Conservation (phyloP, 2,797 vertebrate genomes). For the Pterois miles region DNA sequence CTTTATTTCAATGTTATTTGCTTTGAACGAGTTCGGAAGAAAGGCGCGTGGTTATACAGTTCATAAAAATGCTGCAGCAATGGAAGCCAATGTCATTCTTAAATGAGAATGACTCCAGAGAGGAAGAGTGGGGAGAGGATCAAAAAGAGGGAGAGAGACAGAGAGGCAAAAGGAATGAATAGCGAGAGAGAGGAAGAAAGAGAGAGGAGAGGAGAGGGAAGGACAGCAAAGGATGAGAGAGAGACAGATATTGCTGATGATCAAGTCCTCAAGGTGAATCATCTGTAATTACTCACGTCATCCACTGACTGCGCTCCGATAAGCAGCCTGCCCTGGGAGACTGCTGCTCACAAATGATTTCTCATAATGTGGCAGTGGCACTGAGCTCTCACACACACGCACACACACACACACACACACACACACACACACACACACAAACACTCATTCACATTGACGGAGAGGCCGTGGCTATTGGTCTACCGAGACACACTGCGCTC, state of each 20-base stretch:
- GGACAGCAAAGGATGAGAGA: slow-evolving; percentile 42
- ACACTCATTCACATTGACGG: slow-evolving; percentile 88
- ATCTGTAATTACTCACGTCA: slow-evolving; percentile 96
- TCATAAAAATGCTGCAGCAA: slow-evolving; percentile 49
- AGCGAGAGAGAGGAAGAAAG: neutral
- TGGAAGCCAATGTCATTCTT: slow-evolving; percentile 48
- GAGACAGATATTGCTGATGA: slow-evolving; percentile 75
- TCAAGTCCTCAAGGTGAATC: slow-evolving; percentile 94
- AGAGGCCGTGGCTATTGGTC: slow-evolving; percentile 84
- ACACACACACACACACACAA: slow-evolving; percentile 39
- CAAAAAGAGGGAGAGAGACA: slow-evolving; percentile 36
- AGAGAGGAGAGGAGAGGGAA: neutral
- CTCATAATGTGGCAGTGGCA: slow-evolving; percentile 90
- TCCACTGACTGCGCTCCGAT: slow-evolving; percentile 90
- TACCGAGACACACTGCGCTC: slow-evolving; percentile 80
- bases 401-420: slow-evolving; percentile 19
- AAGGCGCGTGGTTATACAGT: slow-evolving; percentile 21
- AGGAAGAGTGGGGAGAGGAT: slow-evolving; percentile 33
- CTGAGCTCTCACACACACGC: slow-evolving; percentile 34
- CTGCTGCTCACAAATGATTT: slow-evolving; percentile 94
- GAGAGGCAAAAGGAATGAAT: neutral
- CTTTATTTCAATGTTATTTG: slow-evolving; percentile 53
- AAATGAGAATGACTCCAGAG: slow-evolving; percentile 36
- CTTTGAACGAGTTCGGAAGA: slow-evolving; percentile 51
- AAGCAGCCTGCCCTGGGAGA: slow-evolving; percentile 91